Percentiles rank a stretch among this genome's conserved stretches.
Evolutionary conservation across 2,797 vertebrate species (phyloP).

Genomic region (Sebastes kiyomatsui): DNA sequence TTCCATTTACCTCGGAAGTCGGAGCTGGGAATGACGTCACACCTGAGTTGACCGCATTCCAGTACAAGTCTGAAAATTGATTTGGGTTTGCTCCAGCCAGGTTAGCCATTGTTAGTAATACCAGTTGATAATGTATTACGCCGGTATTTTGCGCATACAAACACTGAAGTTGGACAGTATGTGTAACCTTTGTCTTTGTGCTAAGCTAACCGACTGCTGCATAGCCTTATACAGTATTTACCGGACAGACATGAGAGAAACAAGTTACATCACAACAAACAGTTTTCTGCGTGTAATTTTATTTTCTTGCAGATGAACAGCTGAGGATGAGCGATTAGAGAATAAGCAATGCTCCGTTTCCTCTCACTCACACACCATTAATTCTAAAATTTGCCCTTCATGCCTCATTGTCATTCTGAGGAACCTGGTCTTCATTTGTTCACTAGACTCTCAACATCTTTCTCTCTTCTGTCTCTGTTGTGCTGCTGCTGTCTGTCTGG

Average conservation of each 20-base stretch:
- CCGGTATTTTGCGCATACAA: too few relatives aligned
- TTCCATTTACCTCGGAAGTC: too few relatives aligned
- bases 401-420: constrained; percentile 50
- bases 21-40: too few relatives aligned
- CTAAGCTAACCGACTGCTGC: background rate
- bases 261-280: background rate
- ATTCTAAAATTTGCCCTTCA: constrained; percentile 7
- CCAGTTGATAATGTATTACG: too few relatives aligned
- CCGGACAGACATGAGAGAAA: background rate
- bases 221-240: background rate
- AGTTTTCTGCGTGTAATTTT: background rate
- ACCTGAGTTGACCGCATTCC: too few relatives aligned
- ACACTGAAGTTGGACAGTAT: too few relatives aligned
- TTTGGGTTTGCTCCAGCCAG: accelerated
- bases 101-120: too few relatives aligned
- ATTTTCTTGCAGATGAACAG: background rate
- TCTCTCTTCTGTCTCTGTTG: constrained; percentile 6
- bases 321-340: constrained; percentile 9
- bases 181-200: background rate
- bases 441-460: constrained; percentile 13
- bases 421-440: constrained; percentile 40
- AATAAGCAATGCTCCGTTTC: background rate
- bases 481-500: constrained; percentile 31
- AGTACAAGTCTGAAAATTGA: too few relatives aligned
- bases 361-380: constrained; percentile 8